Evolutionary conservation across 1,140 invertebrate genomes (phyloP).

Genomic region (Plectus sambesii): DNA sequence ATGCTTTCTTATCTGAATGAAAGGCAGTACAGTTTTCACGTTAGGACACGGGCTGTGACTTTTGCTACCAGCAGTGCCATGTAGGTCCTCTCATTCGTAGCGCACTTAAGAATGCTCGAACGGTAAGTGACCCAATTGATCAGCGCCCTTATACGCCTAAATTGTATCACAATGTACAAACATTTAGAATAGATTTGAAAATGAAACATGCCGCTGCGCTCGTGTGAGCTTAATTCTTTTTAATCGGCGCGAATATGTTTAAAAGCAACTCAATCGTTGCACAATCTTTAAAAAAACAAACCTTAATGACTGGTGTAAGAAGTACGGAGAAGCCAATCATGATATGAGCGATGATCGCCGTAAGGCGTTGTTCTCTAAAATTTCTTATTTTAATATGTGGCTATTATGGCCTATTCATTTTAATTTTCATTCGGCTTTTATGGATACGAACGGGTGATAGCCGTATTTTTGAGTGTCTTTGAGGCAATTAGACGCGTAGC

Average conservation of each 20-base stretch:
- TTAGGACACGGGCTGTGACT: too few species aligned
- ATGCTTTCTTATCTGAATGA: too few species aligned
- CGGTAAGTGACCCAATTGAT: background rate
- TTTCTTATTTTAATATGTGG: background rate
- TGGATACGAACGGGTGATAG: too few species aligned
- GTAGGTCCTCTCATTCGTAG: too few species aligned
- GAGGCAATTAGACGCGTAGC: too few species aligned
- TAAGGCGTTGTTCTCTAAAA: conserved; percentile 47
- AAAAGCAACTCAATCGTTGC: background rate
- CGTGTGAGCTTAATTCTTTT: background rate
- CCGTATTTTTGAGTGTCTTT: too few species aligned
- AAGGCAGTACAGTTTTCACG: too few species aligned
- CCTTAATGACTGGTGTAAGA: conserved; percentile 44
- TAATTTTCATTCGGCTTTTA: too few species aligned
- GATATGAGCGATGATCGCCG: conserved; percentile 45
- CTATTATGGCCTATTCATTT: background rate
- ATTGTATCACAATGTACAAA: background rate
- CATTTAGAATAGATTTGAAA: background rate
- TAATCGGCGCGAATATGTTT: conserved; percentile 11
- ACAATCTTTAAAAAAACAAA: conserved; percentile 21
- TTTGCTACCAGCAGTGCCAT: too few species aligned
- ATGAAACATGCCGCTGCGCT: background rate
- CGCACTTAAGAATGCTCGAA: background rate
- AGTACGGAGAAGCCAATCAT: conserved; percentile 47
- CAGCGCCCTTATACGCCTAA: background rate